Percentiles rank a stretch among this genome's conserved stretches.
phyloP scores from a whole-genome alignment of 2,888 invertebrate species.

The Epirrhoe tristata region DNA sequence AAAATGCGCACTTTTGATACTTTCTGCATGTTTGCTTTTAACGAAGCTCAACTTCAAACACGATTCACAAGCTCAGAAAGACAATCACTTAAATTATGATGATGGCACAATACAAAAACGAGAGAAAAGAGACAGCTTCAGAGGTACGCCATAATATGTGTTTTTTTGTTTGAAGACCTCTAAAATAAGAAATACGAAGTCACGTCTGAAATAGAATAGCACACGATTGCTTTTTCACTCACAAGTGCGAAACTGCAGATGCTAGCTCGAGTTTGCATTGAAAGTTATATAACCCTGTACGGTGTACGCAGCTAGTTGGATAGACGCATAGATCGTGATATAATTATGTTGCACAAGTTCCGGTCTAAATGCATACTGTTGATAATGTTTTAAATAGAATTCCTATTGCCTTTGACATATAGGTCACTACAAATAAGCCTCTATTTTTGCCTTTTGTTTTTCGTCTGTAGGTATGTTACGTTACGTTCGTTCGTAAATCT shows the following conservation, averaged over 20 bases:
- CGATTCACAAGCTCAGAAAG: neutral
- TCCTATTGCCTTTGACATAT: no score
- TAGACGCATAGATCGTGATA: neutral
- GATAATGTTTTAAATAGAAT: no score
- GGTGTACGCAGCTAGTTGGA: neutral
- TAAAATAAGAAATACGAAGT: neutral
- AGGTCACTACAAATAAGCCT: no score
- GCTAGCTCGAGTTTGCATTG: neutral
- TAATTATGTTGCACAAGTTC: neutral
- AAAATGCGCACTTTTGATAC: neutral
- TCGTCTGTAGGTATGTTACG: no score
- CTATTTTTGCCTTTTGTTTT: no score
- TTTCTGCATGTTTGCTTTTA: slow-evolving; percentile 3
- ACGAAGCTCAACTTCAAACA: neutral
- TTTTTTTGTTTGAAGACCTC: neutral
- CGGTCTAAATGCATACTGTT: neutral
- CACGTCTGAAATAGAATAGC: neutral
- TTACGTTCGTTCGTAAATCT: no score
- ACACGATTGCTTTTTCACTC: no score
- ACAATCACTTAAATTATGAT: neutral
- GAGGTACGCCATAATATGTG: neutral
- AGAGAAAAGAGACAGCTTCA: neutral
- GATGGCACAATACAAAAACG: neutral
- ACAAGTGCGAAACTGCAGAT: neutral
- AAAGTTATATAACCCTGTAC: neutral